These are phyloP conservation scores for Oscheius sp. DNA, from an alignment of 2,888 invertebrate species.

Conservation along the genomic window DNA sequence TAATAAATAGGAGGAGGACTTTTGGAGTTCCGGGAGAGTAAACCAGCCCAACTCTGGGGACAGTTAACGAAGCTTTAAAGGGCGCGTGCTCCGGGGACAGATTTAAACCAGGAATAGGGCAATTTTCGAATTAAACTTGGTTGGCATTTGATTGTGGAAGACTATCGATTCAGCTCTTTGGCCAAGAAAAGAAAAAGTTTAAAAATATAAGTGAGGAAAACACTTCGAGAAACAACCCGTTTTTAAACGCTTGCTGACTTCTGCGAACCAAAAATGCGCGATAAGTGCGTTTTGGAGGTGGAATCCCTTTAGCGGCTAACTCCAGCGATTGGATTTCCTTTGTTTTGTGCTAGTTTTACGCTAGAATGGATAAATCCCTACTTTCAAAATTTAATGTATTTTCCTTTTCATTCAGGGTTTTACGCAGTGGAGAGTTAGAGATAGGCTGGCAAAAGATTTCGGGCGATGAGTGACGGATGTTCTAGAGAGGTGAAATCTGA, in stretches of 20 bases:
- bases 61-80: slow-evolving; percentile 17
- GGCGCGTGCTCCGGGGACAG: slow-evolving; percentile 8
- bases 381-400: background rate
- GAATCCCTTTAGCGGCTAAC: slow-evolving; percentile 4
- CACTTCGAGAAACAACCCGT: background rate
- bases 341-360: slow-evolving; percentile 2
- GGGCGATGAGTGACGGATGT: slow-evolving; percentile 29
- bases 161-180: background rate
- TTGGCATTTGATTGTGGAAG: background rate
- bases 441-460: slow-evolving; percentile 5
- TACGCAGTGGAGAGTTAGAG: slow-evolving; percentile 1
- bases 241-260: background rate
- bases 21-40: background rate
- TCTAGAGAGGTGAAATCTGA: slow-evolving; percentile 25
- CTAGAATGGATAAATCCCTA: background rate
- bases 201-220: background rate
- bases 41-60: slow-evolving; percentile 17
- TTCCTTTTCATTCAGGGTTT: background rate
- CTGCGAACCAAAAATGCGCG: background rate
- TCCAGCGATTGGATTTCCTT: slow-evolving; percentile 17
- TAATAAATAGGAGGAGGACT: background rate
- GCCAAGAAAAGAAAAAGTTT: background rate
- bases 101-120: slow-evolving; percentile 5
- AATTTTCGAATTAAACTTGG: slow-evolving; percentile 1
- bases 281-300: slow-evolving; percentile 15